Evolutionary conservation across 2,797 vertebrate species (phyloP), one percentile per base, ranked within the genome.

Genomic region (Thunnus albacares): DNA sequence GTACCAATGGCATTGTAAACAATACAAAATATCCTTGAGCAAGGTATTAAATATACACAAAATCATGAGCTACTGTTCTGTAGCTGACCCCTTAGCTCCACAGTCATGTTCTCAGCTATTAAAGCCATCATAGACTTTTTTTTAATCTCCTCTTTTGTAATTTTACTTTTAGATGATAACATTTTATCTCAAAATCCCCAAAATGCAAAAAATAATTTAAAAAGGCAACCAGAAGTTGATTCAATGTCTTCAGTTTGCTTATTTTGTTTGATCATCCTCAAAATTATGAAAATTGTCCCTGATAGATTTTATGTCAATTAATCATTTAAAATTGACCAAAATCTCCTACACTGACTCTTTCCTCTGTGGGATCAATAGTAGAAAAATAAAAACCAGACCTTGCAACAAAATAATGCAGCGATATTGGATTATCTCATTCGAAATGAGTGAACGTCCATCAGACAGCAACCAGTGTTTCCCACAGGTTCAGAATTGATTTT

Each of bases 1-100:
- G 45, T 18, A 49, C 15, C 45, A 49, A 6, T 18, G 15, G 17
- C 17, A 49, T 18, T 18, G 17, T 18, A 49, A 49, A 49, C 45
- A 17, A 49, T 49, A 49, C 15, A 17, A 5, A 49, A 49, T 49
- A 7, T 51, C n/a, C 43, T 65, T 38, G 53, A 58, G 7, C 60
- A 52, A 22, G 30, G 26, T 8, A 66, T 66, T 33, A 65, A 38
- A 64, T 51, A 38, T 22, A 63, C n/a, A 68, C 20, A 61, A 60
- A 30, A 28, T 20, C 17, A 15, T 41, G 12, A 26, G 56, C 41
- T 22, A 17, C 6, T 41, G 20, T 11, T 58, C 6, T 47, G 49
- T 38, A 60, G 20, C 1, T 51, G 22, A 67, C 13, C 2, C 18
- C 24, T 26, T 9, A 53, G 14, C 22, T 55, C 9, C 8, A 45